phyloP scores from a whole-genome alignment of 2,888 invertebrate genomes.

The Galeruca laticollis region DNA sequence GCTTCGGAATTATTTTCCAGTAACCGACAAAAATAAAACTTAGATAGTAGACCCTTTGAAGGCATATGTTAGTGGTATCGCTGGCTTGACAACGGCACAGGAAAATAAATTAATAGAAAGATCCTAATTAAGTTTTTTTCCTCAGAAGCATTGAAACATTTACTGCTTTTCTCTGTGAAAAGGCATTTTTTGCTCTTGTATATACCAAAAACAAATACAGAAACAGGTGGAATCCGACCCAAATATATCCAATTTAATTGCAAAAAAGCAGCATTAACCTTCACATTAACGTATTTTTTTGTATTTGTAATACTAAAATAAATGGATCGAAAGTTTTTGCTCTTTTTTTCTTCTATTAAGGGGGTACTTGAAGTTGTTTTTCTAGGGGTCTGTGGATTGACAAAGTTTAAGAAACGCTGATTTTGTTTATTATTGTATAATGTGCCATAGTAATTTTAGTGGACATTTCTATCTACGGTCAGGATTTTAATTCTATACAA shows the following conservation, averaged over 20 bases:
- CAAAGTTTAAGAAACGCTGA: no score
- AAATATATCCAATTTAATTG: neutral
- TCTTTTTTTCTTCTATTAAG: no score
- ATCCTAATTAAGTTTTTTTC: conserved; percentile 27
- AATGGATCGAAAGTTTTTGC: no score
- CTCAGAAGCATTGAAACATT: conserved; percentile 35
- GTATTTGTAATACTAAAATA: no score
- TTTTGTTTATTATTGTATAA: no score
- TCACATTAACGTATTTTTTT: neutral
- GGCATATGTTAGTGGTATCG: conserved; percentile 32
- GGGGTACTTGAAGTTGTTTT: no score
- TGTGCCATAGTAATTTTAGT: no score
- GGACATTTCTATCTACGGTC: no score
- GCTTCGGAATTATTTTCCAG: conserved; percentile 41
- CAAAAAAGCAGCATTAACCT: neutral
- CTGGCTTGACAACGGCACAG: conserved; percentile 28
- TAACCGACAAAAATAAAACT: conserved; percentile 41
- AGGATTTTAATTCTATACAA: no score
- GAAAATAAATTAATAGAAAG: conserved; percentile 37
- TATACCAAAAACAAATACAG: neutral
- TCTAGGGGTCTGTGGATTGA: no score
- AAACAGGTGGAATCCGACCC: no score
- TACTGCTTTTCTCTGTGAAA: neutral
- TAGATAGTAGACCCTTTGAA: conserved; percentile 37
- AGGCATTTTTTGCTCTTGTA: neutral